Base-by-base conservation (phyloP, 2,113 vertebrate genomes). In the Actenoides hombroni region DNA sequence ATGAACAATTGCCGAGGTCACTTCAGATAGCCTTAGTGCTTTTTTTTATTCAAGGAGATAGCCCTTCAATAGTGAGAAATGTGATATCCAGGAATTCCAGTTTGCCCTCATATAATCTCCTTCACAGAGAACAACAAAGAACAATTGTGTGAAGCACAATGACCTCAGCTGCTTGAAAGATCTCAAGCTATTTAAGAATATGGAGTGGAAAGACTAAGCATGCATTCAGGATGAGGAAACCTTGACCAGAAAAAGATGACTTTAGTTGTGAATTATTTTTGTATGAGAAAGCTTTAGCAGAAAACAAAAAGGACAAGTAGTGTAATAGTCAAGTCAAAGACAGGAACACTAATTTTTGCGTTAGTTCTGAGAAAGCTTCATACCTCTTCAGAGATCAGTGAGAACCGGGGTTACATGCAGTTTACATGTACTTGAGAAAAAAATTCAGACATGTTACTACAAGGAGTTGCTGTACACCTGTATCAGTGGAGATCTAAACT, bases 11-110 rank as follows among this genome's bases (percentile, higher is more conserved):
- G 82, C 92, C 97, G 98, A 98, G 97, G 98, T 98, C 93, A 97
- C 67, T 90, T 89, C 86, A 96, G 92, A 91, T 88, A 96, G 94
- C 90, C 92, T 85, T 73, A 95, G 51, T 91, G 79, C 93, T 96
- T 95, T 96, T 96, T 98, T 97, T 97, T 97, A 96, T 96, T 93
- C 94, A 96, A 93, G 90, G 80, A 97, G 96, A 97, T 97, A 98
- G 97, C 82, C 96, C 97, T 98, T 98, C 95, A 98, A 98, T 98
- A 94, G 96, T 98, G 98, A 98, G 98, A 98, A 98, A 97, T 83
- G 73, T 77, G 88, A 93, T 95, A 97, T 96, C 88, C 98, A 97
- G 97, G 97, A 98, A 98, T 97, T 98, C 88, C 96, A 96, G 86
- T 93, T 90, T 89, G 71, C 61, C 93, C 80, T 83, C 83, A 54